phyloP scores from a whole-genome alignment of 2,113 vertebrate genomes.

The Calidris pugnax region DNA sequence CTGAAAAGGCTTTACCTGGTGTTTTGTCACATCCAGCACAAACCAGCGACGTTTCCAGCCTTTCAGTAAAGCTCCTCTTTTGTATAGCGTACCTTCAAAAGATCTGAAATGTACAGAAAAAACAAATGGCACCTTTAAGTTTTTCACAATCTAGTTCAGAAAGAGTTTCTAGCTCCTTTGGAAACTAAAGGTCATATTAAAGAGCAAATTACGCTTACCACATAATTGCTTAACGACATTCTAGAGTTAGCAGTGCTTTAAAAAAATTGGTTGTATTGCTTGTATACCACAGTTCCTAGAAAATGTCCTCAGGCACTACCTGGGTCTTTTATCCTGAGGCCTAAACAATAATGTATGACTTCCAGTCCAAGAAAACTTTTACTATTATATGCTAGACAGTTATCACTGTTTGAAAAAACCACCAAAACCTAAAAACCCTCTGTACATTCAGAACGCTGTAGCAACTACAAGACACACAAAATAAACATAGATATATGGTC shows the following conservation, averaged over 20 bases:
- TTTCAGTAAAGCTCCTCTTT: slow-evolving; percentile 94
- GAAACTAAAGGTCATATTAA: not conserved
- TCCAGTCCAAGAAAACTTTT: not conserved
- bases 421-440: not conserved
- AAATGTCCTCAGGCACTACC: not conserved
- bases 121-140: not conserved
- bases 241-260: not conserved
- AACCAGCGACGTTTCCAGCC: slow-evolving; percentile 99
- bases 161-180: not conserved
- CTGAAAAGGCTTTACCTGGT: slow-evolving; percentile 83
- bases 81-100: slow-evolving; percentile 94
- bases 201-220: not conserved
- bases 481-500: not conserved
- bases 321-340: not conserved
- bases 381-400: not conserved
- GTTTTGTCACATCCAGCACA: slow-evolving; percentile 94
- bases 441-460: not conserved
- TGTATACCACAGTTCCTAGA: not conserved
- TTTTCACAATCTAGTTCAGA: not conserved
- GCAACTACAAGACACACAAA: not conserved
- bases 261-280: not conserved
- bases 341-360: not conserved
- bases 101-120: slow-evolving; percentile 78
- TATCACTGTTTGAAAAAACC: not conserved
- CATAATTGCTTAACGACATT: not conserved